Base-by-base conservation (phyloP, 1,140 invertebrate species). In the Tribolium madens region DNA sequence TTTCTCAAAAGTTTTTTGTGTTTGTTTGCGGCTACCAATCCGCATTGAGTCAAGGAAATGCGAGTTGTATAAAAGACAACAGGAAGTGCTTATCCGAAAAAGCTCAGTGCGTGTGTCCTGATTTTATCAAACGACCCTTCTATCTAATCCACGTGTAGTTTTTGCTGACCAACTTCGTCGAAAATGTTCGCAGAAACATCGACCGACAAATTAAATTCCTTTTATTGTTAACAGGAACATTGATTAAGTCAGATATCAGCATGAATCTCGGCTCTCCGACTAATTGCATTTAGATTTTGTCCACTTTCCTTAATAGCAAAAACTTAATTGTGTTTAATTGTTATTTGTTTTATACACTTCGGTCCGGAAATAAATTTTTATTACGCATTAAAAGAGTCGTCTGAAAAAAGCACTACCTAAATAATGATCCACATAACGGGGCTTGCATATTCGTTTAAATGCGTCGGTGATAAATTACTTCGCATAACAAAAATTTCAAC, bases 41-140 rank as follows among this genome's bases (percentile, higher is more conserved):
- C 57, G 26, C 53, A 60, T 60, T 5, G 17, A 18, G 53, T 60
- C 53, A 6, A 64, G 57, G 57, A 64, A 64, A 64, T 64, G 57
- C 31, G 57, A 64, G 31, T 33, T 64, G 57, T 64, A 33, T 64
- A 33, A 12, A 64, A 64, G 57, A 64, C 57, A 64, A 64, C 57
- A 64, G 57, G 57, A 64, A 64, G 57, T 64, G 57, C 57, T 26
- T 64, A 64, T 64, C 57, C 57, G 57, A 64, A 64, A 64, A 64
- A 64, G 57, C 57, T 64, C 57, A 33, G 57, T 64, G 57, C 57
- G 57, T 64, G 57, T 64, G 57, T 64, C 57, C 57, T 64, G 57
- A 64, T 64, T 64, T 64, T 64, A 64, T 64, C 57, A 64, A 64
- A 13, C 57, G 57, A 64, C 57, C 57, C 57, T 64, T 64, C 26